Base-by-base conservation (phyloP, 2,113 vertebrate species). In the Podarcis raffonei region DNA sequence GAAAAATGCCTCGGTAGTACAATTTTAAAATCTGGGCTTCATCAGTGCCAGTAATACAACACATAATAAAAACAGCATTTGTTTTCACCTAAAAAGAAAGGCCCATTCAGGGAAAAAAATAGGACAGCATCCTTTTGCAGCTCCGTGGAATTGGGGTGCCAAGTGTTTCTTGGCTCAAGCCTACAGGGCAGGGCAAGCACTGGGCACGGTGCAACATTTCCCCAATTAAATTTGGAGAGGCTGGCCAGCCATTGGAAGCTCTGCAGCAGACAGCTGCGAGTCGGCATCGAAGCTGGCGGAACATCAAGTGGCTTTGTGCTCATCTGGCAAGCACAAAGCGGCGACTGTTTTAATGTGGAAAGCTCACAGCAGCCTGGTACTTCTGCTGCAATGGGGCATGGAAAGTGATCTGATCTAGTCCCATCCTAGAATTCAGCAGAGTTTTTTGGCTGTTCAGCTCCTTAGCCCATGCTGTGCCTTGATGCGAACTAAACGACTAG, bases 301-400 rank as follows among this genome's bases (percentile, higher is more conserved):
- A 0, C 86, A 37, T 81, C n/a, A 42, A 59, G 39, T 25, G 82
- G 74, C 74, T 95, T 91, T 87, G 68, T 35, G 82, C 35, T 89
- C 79, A 84, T 25, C 9, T 90, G 53, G 86, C 72, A 59, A 68
- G 92, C 2, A 84, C 0, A 94, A 93, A 91, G 6, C 69, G 59
- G 77, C 5, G 82, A 85, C 84, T 93, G 59, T 87, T 87, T 85
- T 93, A 62, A 87, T 25, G 3, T 79, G 57, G 32, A 72, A 1
- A n/a, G 83, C 0, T 66, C 42, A 84, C 57, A 76, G 68, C 1
- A 53, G 27, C 3, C 1, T 16, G 30, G 81, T 82, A 75, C 3
- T 86, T 86, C 57, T 0, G 3, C 3, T 37, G 23, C 85, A 68
- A 72, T 30, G 9, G 59, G 87, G 78, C 8, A 65, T 4, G 13